Conservation (phyloP, 2,888 invertebrate genomes). For the Acanthacorydalis orientalis region DNA sequence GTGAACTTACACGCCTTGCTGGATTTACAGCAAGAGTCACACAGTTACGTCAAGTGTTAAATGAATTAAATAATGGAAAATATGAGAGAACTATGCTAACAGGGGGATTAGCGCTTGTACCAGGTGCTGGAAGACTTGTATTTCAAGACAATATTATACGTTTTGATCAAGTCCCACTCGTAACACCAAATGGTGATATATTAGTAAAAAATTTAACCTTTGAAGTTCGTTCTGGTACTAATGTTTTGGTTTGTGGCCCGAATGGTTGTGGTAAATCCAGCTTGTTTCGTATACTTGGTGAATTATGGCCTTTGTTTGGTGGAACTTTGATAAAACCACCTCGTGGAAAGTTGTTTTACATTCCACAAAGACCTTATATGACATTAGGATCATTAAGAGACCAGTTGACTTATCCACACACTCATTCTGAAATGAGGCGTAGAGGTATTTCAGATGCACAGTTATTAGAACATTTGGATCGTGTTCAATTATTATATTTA, state of each 20-base stretch:
- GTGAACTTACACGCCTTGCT: conserved; percentile 85
- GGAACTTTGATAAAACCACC: conserved; percentile 91
- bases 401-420: conserved; percentile 86
- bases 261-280: conserved; percentile 98
- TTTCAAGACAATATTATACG: conserved; percentile 78
- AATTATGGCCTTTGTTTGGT: conserved; percentile 94
- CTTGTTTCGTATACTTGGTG: conserved; percentile 88
- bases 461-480: conserved; percentile 55
- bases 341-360: conserved; percentile 87
- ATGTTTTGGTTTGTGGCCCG: conserved; percentile 95
- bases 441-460: conserved; percentile 65
- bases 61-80: conserved; percentile 64
- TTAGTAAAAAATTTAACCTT: conserved; percentile 77
- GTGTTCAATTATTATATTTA: conserved; percentile 74
- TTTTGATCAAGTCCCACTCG: conserved; percentile 84
- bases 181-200: conserved; percentile 95
- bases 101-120: conserved; percentile 32
- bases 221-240: conserved; percentile 82
- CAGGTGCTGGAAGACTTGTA: conserved; percentile 64
- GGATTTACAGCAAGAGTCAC: conserved; percentile 90
- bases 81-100: conserved; percentile 49
- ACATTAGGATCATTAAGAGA: conserved; percentile 87
- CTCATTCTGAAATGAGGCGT: conserved; percentile 64
- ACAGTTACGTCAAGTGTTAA: conserved; percentile 68
- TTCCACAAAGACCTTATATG: conserved; percentile 97